Evolutionary conservation across 1,140 invertebrate genomes (phyloP).

Genomic region (Parapsyche elsis): DNA sequence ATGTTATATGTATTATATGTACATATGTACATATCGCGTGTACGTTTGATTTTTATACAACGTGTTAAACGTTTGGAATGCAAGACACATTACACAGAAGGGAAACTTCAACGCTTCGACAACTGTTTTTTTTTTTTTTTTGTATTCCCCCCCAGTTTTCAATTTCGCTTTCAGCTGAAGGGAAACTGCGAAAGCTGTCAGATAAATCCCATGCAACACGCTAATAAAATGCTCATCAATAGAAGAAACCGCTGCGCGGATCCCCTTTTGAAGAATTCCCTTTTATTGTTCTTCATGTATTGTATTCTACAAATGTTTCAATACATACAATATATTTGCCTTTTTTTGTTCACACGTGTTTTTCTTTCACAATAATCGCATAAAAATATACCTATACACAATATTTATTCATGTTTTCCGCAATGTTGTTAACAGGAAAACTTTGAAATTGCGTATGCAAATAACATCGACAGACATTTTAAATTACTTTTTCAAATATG

Average conservation of each 20-base stretch:
- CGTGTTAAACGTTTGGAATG: background rate
- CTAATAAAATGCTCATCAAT: conserved; percentile 26
- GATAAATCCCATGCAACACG: conserved; percentile 19
- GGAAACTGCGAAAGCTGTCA: conserved; percentile 1
- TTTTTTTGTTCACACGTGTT: no score
- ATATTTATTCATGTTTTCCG: no score
- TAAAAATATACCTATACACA: no score
- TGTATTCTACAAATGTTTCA: no score
- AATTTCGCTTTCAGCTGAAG: conserved; percentile 10
- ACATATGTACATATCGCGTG: no score
- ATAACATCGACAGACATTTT: conserved; percentile 45
- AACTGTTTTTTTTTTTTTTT: background rate
- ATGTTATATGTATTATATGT: no score
- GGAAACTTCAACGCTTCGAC: conserved; percentile 7
- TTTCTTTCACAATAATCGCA: background rate
- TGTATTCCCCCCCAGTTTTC: background rate
- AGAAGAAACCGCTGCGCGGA: conserved; percentile 7
- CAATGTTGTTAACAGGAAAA: conserved; percentile 43
- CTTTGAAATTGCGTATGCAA: conserved; percentile 54
- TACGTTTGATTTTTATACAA: no score
- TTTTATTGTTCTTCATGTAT: background rate
- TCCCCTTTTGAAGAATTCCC: conserved; percentile 24
- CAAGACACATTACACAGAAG: background rate
- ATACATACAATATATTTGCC: no score
- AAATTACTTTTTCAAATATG: conserved; percentile 41